These are phyloP conservation scores for Callyntrura guangdongensis DNA, from an alignment of 2,888 invertebrate species.

Conservation along the genomic window DNA sequence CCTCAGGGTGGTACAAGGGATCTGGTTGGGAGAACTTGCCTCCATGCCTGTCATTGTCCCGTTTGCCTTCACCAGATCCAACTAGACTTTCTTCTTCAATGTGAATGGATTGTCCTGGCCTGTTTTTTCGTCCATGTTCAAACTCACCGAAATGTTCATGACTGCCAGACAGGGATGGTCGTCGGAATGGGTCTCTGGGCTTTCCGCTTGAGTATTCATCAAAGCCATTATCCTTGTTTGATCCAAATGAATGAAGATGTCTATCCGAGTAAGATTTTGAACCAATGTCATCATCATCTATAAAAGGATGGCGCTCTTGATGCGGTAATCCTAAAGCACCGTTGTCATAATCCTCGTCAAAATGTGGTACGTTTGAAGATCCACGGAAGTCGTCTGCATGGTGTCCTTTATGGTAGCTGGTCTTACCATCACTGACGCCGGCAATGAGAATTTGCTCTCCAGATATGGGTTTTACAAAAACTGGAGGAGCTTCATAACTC, in stretches of 20 bases:
- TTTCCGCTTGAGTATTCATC: slow-evolving; percentile 39
- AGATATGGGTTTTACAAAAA: slow-evolving; percentile 61
- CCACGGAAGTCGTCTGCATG: slow-evolving; percentile 54
- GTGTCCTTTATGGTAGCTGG: slow-evolving; percentile 56
- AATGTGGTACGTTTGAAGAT: slow-evolving; percentile 6
- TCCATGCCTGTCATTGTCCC: slow-evolving; percentile 34
- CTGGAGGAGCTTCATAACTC: slow-evolving; percentile 61
- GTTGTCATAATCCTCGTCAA: slow-evolving; percentile 67
- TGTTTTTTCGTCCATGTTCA: slow-evolving; percentile 16
- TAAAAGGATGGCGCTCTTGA: slow-evolving; percentile 17
- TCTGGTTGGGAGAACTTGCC: slow-evolving; percentile 92
- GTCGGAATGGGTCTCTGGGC: not conserved
- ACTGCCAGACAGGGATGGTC: slow-evolving; percentile 59
- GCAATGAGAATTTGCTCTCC: slow-evolving; percentile 69
- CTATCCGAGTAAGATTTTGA: slow-evolving; percentile 60
- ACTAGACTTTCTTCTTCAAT: slow-evolving; percentile 51
- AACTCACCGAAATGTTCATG: slow-evolving; percentile 55
- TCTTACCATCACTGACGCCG: slow-evolving; percentile 44
- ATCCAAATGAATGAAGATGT: slow-evolving; percentile 43
- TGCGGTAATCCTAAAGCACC: not conserved
- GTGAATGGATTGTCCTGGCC: slow-evolving; percentile 42
- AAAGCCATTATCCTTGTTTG: slow-evolving; percentile 40
- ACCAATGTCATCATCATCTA: slow-evolving; percentile 48
- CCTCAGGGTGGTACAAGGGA: slow-evolving; percentile 89
- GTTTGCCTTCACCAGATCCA: slow-evolving; percentile 60